Base-by-base conservation (phyloP, 2,888 invertebrate species). In the Atherix ibis region DNA sequence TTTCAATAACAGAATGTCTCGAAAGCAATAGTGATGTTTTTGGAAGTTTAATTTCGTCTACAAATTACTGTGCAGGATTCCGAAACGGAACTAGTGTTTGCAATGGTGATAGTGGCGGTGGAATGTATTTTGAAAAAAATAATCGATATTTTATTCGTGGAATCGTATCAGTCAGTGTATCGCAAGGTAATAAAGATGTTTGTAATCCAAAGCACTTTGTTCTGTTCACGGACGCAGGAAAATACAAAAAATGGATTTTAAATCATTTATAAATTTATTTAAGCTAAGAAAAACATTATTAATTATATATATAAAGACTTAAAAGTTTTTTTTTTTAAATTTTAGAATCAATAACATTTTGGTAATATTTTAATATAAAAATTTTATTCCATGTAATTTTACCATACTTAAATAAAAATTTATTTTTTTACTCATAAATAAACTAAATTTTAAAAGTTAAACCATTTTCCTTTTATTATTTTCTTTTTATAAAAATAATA, bases 81-180 rank as follows among this genome's bases (percentile, higher is more conserved):
- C 25, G 38, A 17, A 44, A 44, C 30, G 44, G 44, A n/a, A 64
- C 57, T 4, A 66, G 65, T 35, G 63, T 63, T 4, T 68, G 68
- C 41, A 65, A 66, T 27, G 67, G 66, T 2, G 67, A 67, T 41
- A 66, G 67, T 33, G 68, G 68, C 2, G 64, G 66, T 26, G 67
- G 64, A 1, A 57, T 65, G 41, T 43, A 55, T 14, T 51, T 68
- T 4, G 31, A 38, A 34, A 12, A 25, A 4, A 26, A 38, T 27
- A 27, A 19, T n/a, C 18, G 25, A 12, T 44, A 31, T 27, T 32
- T 35, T 29, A 14, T 44, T 15, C 32, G 44, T 10, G 44, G 44
- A 13, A 39, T 44, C 18, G 43, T 42, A n/a, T 44, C 44, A 8
- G 13, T 43, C 10, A 35, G 38, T 17, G 36, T 31, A 5, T 17